Evolutionary conservation across 1,140 invertebrate genomes (phyloP).

Genomic region (Dendroctonus ponderosae): DNA sequence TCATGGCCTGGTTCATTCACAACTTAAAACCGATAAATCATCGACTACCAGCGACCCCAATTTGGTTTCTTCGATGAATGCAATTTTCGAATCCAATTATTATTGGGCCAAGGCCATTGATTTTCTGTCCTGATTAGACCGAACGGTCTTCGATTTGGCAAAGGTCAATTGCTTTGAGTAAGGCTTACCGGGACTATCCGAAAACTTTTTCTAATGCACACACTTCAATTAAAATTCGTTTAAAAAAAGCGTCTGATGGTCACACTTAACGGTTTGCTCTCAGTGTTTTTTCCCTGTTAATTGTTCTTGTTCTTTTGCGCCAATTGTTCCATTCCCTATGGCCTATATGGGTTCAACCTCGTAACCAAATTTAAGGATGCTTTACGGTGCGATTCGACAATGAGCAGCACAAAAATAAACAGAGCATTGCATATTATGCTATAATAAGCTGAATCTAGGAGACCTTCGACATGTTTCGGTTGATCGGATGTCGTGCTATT

Average conservation of each 20-base stretch:
- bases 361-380: neutral
- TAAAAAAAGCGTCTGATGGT: no score
- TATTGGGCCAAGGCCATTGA: constrained; percentile 22
- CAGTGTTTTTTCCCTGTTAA: no score
- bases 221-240: no score
- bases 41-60: neutral
- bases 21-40: neutral
- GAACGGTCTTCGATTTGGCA: constrained; percentile 12
- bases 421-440: constrained; percentile 1
- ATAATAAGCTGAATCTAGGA: neutral
- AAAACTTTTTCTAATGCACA: neutral
- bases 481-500: neutral
- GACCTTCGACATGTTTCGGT: constrained; percentile 3
- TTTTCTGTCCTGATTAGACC: constrained; percentile 19
- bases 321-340: no score
- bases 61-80: constrained; percentile 16
- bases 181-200: constrained; percentile 3
- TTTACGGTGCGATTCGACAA: neutral
- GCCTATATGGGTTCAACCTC: no score
- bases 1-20: no score
- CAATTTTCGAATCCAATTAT: constrained; percentile 23
- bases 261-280: no score
- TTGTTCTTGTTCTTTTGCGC: no score
- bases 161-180: constrained; percentile 13
- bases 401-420: constrained; percentile 9